Conservation (phyloP, 2,113 vertebrate species). For the Heterocephalus glaber region DNA sequence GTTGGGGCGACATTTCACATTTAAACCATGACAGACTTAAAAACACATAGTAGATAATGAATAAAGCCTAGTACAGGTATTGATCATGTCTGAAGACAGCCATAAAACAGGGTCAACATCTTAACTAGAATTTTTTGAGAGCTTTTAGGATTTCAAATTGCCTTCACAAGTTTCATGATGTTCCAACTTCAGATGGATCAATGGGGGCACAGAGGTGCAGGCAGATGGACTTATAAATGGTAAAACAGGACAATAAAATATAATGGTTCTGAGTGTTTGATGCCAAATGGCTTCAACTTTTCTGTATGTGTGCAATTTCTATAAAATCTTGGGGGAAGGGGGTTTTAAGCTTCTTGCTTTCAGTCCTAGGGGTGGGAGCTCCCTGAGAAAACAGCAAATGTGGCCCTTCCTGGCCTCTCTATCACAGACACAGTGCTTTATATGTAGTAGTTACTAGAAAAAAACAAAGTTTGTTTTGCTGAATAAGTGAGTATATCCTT, state of each 20-base stretch:
- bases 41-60: background rate
- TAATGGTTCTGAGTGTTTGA: background rate
- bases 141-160: slow-evolving; percentile 28
- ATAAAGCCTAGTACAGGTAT: background rate
- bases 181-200: background rate
- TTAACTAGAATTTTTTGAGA: background rate
- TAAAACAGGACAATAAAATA: background rate
- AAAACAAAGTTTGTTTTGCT: background rate
- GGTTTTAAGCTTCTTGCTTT: background rate
- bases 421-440: background rate
- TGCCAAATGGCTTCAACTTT: background rate
- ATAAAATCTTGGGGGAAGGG: background rate
- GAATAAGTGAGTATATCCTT: background rate
- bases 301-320: slow-evolving; percentile 1
- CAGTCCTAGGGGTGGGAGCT: background rate
- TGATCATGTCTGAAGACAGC: background rate
- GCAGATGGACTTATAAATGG: background rate
- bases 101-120: background rate
- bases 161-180: background rate
- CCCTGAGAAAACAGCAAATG: background rate
- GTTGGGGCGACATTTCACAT: background rate
- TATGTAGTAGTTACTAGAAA: background rate
- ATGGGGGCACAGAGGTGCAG: background rate
- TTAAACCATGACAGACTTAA: background rate
- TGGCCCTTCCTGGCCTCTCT: background rate